These are phyloP conservation scores for Taurulus bubalis DNA, from an alignment of 2,113 vertebrate genomes.

Conservation along the genomic window DNA sequence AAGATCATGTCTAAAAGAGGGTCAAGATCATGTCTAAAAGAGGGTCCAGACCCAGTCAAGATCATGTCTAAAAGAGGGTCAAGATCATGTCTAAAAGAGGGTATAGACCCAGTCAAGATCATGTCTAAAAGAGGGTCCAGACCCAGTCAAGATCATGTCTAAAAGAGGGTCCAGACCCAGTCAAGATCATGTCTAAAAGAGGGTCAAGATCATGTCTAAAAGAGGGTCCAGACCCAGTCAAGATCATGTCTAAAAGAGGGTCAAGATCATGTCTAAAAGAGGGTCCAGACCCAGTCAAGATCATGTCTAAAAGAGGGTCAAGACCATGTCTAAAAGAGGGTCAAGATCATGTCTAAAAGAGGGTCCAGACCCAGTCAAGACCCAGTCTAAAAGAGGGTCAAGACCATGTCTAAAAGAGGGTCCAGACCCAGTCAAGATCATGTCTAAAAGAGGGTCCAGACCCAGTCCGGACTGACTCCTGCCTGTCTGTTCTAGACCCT, in stretches of 20 bases:
- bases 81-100: neutral
- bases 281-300: neutral
- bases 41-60: no score
- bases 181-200: neutral
- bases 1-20: no score
- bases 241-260: neutral
- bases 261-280: no score
- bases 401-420: no score
- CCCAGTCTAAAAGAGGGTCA: neutral
- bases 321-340: no score
- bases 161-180: neutral
- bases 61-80: no score
- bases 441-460: no score
- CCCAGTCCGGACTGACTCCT: neutral
- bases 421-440: no score
- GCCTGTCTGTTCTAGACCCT: slow-evolving; percentile 84
- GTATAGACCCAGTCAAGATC: neutral
- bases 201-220: neutral
- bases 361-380: neutral
- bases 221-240: neutral
- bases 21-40: neutral
- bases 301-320: no score
- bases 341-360: neutral
- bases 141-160: neutral
- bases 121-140: no score